Conservation (phyloP, 2,797 vertebrate genomes). For the Erithacus rubecula region DNA sequence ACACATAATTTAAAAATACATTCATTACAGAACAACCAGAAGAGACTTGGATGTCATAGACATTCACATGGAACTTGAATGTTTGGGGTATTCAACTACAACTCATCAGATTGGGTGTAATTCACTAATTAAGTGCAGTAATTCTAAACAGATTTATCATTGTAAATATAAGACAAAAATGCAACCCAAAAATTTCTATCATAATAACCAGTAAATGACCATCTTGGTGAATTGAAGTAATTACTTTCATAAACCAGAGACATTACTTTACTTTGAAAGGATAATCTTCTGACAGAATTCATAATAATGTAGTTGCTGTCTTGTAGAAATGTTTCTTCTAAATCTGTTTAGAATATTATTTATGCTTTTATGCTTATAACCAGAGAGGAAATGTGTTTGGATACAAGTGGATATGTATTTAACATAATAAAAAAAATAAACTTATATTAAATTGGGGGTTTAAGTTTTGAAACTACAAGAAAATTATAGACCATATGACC, state of each 20-base stretch:
- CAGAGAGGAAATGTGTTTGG: background rate
- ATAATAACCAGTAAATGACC: background rate
- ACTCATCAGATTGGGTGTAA: background rate
- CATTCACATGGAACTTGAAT: background rate
- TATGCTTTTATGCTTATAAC: background rate
- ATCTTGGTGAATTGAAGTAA: background rate
- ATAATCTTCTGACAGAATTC: background rate
- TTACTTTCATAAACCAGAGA: background rate
- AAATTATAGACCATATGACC: background rate
- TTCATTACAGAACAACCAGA: background rate
- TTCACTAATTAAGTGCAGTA: background rate
- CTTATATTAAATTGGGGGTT: background rate
- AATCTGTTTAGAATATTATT: background rate
- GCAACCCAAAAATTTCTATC: background rate
- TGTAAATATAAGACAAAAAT: background rate
- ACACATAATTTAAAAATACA: background rate
- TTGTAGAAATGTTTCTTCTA: background rate
- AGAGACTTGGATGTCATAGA: background rate
- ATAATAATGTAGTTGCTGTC: background rate
- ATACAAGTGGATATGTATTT: background rate
- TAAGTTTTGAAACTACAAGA: background rate
- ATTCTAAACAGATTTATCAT: background rate
- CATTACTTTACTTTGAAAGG: background rate
- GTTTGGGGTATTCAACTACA: background rate
- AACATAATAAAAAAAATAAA: background rate